Evolutionary conservation across 1,140 invertebrate genomes (phyloP).

Genomic region (Formica selysi): DNA sequence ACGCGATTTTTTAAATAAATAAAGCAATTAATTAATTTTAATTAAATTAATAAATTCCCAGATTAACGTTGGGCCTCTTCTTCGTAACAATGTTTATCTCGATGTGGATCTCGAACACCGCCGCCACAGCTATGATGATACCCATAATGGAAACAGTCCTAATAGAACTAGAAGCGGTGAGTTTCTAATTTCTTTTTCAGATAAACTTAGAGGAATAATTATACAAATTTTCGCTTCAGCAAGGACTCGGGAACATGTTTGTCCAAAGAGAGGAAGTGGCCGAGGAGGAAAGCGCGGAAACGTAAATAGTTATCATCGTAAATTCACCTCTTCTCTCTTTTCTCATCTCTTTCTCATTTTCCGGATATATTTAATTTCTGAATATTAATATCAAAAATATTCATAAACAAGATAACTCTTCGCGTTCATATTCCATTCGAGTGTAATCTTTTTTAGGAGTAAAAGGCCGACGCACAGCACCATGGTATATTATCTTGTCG

Average conservation of each 20-base stretch:
- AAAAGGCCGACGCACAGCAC: slow-evolving; percentile 84
- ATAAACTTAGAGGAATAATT: slow-evolving; percentile 12
- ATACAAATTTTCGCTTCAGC: slow-evolving; percentile 74
- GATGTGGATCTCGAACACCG: slow-evolving; percentile 90
- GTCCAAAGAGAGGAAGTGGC: slow-evolving; percentile 66
- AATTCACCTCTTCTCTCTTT: background rate
- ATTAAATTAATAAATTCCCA: slow-evolving; percentile 55
- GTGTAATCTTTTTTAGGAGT: slow-evolving; percentile 64
- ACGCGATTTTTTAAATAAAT: too few species aligned
- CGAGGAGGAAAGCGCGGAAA: slow-evolving; percentile 70
- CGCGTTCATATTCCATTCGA: background rate
- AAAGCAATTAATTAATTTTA: too few species aligned
- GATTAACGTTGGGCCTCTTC: slow-evolving; percentile 87
- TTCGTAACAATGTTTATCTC: slow-evolving; percentile 88
- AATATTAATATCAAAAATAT: slow-evolving; percentile 14
- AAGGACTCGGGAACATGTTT: slow-evolving; percentile 85
- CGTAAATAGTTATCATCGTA: slow-evolving; percentile 67
- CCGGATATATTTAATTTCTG: background rate
- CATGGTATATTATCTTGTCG: slow-evolving; percentile 87
- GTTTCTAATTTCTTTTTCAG: background rate
- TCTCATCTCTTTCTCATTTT: background rate
- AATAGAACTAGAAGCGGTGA: slow-evolving; percentile 86
- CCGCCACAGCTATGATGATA: slow-evolving; percentile 89
- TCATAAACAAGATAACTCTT: background rate
- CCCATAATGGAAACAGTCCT: slow-evolving; percentile 88